phyloP scores from a whole-genome alignment of 2,797 vertebrate species.

The Enteromius fasciolatus region DNA sequence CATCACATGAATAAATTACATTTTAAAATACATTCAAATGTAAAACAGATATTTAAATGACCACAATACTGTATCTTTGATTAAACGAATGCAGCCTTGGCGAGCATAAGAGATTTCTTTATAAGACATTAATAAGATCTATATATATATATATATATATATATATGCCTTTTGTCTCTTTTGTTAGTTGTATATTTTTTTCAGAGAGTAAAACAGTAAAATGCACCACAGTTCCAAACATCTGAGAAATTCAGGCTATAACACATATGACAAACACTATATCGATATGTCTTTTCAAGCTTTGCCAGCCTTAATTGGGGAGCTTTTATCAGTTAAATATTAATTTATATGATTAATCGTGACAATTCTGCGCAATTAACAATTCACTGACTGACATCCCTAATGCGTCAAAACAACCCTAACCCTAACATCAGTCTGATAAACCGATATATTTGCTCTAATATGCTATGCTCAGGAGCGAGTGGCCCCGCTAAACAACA shows the following conservation, averaged over 20 bases:
- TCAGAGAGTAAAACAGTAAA: neutral
- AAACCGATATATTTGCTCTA: conserved; percentile 11
- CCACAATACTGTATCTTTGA: neutral
- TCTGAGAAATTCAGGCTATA: neutral
- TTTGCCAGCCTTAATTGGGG: neutral
- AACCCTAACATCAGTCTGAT: neutral
- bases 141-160: neutral
- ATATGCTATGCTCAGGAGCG: neutral
- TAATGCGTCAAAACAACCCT: neutral
- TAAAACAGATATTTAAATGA: neutral
- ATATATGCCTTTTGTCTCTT: neutral
- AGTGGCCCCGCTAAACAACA: conserved; percentile 29
- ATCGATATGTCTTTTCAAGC: neutral
- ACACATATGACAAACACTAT: neutral
- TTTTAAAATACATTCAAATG: neutral
- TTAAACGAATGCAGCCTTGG: neutral
- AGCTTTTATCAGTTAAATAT: neutral
- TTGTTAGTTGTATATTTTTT: neutral
- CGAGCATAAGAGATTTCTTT: neutral
- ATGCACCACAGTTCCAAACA: neutral
- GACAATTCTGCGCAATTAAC: neutral
- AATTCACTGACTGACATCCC: neutral
- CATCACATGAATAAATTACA: neutral
- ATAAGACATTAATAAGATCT: neutral
- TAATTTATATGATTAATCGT: neutral